Evolutionary conservation across 2,888 invertebrate species (phyloP), one percentile per base, ranked within the genome.

Genomic region (Junonia oenone): DNA sequence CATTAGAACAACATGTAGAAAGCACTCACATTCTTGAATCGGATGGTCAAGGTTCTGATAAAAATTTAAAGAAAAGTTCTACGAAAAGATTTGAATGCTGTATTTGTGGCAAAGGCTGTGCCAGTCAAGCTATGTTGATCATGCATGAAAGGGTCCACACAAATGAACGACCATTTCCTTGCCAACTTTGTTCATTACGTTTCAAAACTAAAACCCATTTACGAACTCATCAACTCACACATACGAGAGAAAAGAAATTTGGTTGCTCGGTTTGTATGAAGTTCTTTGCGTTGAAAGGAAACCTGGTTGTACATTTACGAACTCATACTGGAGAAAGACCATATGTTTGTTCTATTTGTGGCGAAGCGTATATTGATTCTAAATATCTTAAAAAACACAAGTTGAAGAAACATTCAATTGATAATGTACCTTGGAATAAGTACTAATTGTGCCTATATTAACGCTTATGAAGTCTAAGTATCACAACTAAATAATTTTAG

Each of bases 251-350:
- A 54, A 91, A 90, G 66, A 88, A 89, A 58, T 91, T 91, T 72
- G 90, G 91, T 0, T 91, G 91, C 63, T 90, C 91, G 0, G 85
- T 90, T 38, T 91, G 91, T 63, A 85, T 90, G 90, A 91, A 91
- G 55, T 91, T 90, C 72, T 91, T 91, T 70, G 90, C 91, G 0
- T 61, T 91, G 2, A 91, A 91, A 71, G 91, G 91, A 0, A 91
- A 91, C 62, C 71, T 91, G 35, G 90, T 91, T 0, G 89, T 91
- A 1, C 91, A 91, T 67, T 69, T 89, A 43, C 66, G 91, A 3
- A 91, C 90, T 0, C 91, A 91, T 56, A 91, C 91, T 0, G 91
- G 91, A 0, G 91, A 91, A 56, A 61, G 91, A 0, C 91, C 91
- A 0, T 91, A 91, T 65, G 74, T 83, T 0, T 91, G 91, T 62